These are phyloP conservation scores for Calliphora vomitoria DNA, from an alignment of 2,888 invertebrate genomes.

Conservation along the genomic window DNA sequence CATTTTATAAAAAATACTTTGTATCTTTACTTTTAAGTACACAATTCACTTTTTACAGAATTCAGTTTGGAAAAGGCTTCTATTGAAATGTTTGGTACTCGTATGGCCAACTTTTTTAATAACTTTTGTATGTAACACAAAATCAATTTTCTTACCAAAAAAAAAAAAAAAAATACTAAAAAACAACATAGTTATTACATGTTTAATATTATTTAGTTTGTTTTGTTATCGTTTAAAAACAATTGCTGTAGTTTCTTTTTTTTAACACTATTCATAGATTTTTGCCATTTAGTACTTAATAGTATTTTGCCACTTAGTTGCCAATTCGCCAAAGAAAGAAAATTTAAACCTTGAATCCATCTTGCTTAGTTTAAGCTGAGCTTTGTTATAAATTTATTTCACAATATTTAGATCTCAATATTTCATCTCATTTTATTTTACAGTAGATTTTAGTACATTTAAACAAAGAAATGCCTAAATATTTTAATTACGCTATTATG, in stretches of 20 bases:
- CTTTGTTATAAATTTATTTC: conserved; percentile 4
- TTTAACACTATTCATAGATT: conserved; percentile 19
- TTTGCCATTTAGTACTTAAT: not conserved
- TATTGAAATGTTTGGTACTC: conserved; percentile 83
- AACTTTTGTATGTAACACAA: conserved; percentile 82
- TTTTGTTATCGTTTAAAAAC: conserved; percentile 45
- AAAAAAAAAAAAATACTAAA: conserved; percentile 8
- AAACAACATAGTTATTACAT: conserved; percentile 45
- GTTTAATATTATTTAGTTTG: conserved; percentile 38
- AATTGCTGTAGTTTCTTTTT: conserved; percentile 38
- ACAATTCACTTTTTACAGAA: conserved; percentile 74
- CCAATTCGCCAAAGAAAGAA: not conserved
- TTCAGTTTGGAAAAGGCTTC: conserved; percentile 79
- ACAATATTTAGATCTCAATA: not conserved
- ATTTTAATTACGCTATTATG: no score
- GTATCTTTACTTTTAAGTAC: conserved; percentile 59
- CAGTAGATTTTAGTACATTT: no score
- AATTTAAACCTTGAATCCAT: conserved; percentile 2
- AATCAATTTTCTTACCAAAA: conserved; percentile 49
- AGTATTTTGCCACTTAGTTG: conserved; percentile 14
- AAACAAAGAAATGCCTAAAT: no score
- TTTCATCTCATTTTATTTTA: conserved; percentile 33
- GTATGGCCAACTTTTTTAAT: conserved; percentile 84
- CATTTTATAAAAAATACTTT: conserved; percentile 9
- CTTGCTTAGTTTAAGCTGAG: conserved; percentile 26